A percentile compares a stretch with the other conserved stretches of the same genome.
These are phyloP conservation scores for Platichthys flesus DNA, from an alignment of 2,113 vertebrate species.

Conservation along the genomic window DNA sequence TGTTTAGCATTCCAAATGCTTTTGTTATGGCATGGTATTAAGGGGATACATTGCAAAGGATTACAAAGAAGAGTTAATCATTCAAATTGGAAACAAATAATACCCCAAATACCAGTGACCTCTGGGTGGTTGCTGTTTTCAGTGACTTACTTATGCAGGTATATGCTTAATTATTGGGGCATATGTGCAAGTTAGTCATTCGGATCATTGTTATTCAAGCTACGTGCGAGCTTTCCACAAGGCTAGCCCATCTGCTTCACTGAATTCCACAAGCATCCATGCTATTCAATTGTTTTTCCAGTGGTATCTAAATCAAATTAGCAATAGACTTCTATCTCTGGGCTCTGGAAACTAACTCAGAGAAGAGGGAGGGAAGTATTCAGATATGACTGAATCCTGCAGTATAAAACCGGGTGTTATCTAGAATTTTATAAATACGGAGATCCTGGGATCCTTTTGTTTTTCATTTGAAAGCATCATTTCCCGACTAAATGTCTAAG, in stretches of 20 bases:
- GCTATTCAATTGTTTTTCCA: constrained; percentile 9
- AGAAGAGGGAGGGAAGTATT: not conserved
- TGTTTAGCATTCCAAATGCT: constrained; percentile 12
- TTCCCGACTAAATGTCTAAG: not conserved
- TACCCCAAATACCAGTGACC: constrained; percentile 40
- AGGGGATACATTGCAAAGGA: constrained; percentile 3
- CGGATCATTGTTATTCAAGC: constrained; percentile 39
- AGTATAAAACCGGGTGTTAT: not conserved
- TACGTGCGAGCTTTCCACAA: constrained; percentile 6
- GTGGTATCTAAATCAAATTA: constrained; percentile 8
- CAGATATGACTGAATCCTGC: not conserved
- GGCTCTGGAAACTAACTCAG: not conserved
- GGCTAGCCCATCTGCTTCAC: constrained; percentile 27
- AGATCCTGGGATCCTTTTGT: not conserved
- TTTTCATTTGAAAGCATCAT: not conserved
- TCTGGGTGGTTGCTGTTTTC: constrained; percentile 27
- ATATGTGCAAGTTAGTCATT: constrained; percentile 27
- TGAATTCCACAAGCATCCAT: constrained; percentile 13
- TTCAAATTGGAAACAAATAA: constrained; percentile 43
- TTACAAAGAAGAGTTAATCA: constrained; percentile 26
- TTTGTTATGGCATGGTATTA: not conserved
- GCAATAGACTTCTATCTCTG: not conserved
- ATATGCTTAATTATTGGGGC: constrained; percentile 11
- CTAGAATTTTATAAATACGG: no score
- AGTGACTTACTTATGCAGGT: constrained; percentile 29